Percentiles rank a stretch among this genome's conserved stretches.
Conservation (phyloP, 2,888 invertebrate species). For the Orthosia incerta region DNA sequence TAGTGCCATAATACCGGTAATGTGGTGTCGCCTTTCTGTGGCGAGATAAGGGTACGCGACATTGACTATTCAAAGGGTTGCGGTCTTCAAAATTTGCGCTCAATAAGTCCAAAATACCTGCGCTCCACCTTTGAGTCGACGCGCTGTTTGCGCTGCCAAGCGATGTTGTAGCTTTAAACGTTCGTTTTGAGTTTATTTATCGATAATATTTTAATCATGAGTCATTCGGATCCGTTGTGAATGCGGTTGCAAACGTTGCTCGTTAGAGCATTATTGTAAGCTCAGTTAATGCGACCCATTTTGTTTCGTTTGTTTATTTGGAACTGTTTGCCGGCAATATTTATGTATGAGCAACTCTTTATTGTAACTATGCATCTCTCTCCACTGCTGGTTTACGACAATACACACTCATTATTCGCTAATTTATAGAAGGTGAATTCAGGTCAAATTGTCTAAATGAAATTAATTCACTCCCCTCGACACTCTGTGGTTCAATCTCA, state of each 20-base stretch:
- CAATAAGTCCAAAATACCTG: slow-evolving; percentile 89
- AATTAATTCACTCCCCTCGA: slow-evolving; percentile 59
- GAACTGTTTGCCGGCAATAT: slow-evolving; percentile 51
- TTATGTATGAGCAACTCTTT: slow-evolving; percentile 56
- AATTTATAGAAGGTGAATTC: slow-evolving; percentile 46
- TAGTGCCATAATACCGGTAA: slow-evolving; percentile 89
- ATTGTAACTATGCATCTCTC: slow-evolving; percentile 34
- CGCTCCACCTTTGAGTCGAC: slow-evolving; percentile 79
- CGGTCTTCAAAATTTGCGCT: slow-evolving; percentile 90
- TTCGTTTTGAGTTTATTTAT: slow-evolving; percentile 65
- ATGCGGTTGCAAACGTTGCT: slow-evolving; percentile 71
- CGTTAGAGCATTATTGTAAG: slow-evolving; percentile 74
- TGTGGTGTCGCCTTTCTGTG: slow-evolving; percentile 91
- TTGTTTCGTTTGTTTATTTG: slow-evolving; percentile 67
- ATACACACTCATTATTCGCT: slow-evolving; percentile 37
- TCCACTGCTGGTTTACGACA: slow-evolving; percentile 36
- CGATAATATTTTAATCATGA: slow-evolving; percentile 76
- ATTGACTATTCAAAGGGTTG: slow-evolving; percentile 91
- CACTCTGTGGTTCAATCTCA: slow-evolving; percentile 60
- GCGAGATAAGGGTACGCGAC: slow-evolving; percentile 91
- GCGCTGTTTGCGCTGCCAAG: slow-evolving; percentile 73
- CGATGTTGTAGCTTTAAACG: slow-evolving; percentile 68
- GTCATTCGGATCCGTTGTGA: slow-evolving; percentile 69
- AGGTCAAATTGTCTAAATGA: slow-evolving; percentile 51
- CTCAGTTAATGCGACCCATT: slow-evolving; percentile 64